Conservation (phyloP, 2,888 invertebrate species). For the Drosophila yooni region DNA sequence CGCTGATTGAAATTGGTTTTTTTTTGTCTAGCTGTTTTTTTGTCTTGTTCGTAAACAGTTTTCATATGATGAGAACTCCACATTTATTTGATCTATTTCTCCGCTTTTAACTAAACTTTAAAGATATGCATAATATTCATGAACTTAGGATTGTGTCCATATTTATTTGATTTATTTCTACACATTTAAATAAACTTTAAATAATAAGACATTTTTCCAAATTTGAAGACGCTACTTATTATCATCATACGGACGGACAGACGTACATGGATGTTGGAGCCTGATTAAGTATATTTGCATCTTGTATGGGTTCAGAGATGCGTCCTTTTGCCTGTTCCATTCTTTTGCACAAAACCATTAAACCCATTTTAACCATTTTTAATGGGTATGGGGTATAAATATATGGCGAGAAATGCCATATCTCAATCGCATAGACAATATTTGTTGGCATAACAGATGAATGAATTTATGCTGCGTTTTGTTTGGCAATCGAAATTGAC, state of each 20-base stretch:
- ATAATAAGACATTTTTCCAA: no score
- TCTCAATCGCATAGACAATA: not conserved
- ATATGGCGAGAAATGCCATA: not conserved
- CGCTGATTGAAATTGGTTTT: not conserved
- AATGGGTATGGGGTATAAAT: not conserved
- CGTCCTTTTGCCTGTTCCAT: not conserved
- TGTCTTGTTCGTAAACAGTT: not conserved
- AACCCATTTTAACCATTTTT: not conserved
- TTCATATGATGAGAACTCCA: not conserved
- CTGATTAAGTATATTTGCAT: not conserved
- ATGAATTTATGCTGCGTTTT: conserved; percentile 35
- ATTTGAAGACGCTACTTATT: not conserved
- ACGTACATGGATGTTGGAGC: no score
- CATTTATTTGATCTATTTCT: not conserved
- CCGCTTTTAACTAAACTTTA: not conserved
- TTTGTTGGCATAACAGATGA: conserved; percentile 24
- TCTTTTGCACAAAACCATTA: not conserved
- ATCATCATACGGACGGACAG: not conserved
- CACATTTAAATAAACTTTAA: not conserved
- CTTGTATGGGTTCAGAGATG: not conserved
- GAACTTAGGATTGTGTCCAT: no score
- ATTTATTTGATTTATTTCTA: no score
- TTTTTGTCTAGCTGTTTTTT: not conserved
- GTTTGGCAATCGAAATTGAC: conserved; percentile 36
- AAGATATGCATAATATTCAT: not conserved